Base-by-base conservation (phyloP, 1,140 invertebrate species). In the Zeugodacus cucurbitae region DNA sequence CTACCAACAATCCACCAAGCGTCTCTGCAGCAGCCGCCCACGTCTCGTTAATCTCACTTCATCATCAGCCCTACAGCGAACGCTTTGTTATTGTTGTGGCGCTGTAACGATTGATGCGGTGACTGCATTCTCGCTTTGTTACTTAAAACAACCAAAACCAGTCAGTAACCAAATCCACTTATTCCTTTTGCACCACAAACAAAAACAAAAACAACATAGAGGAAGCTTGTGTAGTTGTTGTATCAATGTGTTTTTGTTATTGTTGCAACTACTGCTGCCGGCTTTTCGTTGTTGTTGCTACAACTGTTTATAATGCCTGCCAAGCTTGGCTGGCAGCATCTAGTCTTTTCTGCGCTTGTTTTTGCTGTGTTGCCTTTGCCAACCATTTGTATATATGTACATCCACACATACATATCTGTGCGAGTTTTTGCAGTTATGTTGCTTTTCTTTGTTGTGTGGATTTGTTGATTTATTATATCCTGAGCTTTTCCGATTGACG, bases 401-500 rank as follows among this genome's bases (percentile, higher is more conserved):
- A 82, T 22, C 22, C 82, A 26, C 82, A 20, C 10, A 59, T 26
- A 87, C 29, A n/a, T 44, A 67, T 37, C 37, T 26, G 3, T 41
- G 17, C 5, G 37, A 34, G n/a, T 7, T 17, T 74, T 74, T 74
- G 67, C 67, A 74, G 67, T 74, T 37, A 37, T 37, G 32, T 41
- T 74, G 67, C 6, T 74, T 37, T 74, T n/a, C 32, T 74, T 74
- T 74, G 32, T 10, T 37, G 67, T 22, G 34, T 11, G 34, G 11
- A 74, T 82, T 44, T 48, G 37, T 82, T 82, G 74, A 48, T 82
- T 82, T 82, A 82, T 82, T 82, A 82, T 82, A 82, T 82, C 57
- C 88, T 67, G 67, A 92, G 91, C 91, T 92, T 91, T 91, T 90
- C 89, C 91, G 88, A 92, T 92, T 92, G 91, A 92, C 91, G 91